phyloP scores from a whole-genome alignment of 1,140 invertebrate species.

The Heliconius himera region DNA sequence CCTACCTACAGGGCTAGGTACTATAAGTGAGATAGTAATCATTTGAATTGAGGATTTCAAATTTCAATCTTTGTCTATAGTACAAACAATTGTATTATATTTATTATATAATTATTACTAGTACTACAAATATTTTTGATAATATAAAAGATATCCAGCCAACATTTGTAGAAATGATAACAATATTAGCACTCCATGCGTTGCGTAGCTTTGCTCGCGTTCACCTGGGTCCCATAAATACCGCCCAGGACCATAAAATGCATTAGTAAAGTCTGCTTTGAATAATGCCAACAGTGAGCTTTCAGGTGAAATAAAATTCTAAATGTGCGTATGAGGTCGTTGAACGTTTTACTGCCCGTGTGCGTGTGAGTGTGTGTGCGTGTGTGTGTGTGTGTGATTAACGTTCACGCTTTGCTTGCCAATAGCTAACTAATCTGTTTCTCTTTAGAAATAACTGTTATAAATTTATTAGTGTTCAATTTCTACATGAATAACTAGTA shows the following conservation, averaged over 20 bases:
- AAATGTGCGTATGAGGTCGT: slow-evolving; percentile 30
- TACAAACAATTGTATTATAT: too few species aligned
- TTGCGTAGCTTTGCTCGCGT: slow-evolving; percentile 51
- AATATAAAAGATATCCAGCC: neutral
- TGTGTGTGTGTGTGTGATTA: slow-evolving; percentile 14
- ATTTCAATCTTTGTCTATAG: too few species aligned
- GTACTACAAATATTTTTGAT: neutral
- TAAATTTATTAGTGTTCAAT: neutral
- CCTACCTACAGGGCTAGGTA: too few species aligned
- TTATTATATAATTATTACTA: too few species aligned
- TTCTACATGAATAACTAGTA: too few species aligned
- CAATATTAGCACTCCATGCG: slow-evolving; percentile 40
- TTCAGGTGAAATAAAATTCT: slow-evolving; percentile 45
- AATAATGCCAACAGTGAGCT: slow-evolving; percentile 57
- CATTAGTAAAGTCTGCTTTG: slow-evolving; percentile 70
- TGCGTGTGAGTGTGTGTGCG: neutral
- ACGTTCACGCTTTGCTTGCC: neutral
- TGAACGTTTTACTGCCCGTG: slow-evolving; percentile 19
- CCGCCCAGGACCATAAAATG: slow-evolving; percentile 66
- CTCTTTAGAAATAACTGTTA: neutral
- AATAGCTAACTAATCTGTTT: neutral
- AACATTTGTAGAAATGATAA: neutral
- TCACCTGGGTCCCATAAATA: slow-evolving; percentile 70
- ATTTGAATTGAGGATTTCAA: too few species aligned
- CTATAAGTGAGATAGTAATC: too few species aligned